Base-by-base conservation (phyloP, 2,113 vertebrate species). In the Hystrix cristata region DNA sequence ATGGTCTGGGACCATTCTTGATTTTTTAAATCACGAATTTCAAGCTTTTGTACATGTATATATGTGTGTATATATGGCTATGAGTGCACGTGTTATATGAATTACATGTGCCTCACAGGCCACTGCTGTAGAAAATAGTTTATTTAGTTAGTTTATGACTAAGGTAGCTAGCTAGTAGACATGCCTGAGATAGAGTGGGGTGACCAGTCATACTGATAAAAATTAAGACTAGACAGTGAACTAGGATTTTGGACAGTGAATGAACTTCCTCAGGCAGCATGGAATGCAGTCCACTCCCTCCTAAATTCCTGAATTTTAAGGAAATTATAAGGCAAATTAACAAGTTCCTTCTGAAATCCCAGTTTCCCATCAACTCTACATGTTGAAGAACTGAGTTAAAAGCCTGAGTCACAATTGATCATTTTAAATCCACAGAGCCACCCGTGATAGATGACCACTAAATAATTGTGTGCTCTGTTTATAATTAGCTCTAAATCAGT, bases 11-110 rank as follows among this genome's bases (percentile, higher is more conserved):
- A 19, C 15, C n/a, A 72, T 62, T 94, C 16, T 64, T 72, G 76
- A 51, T 53, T 81, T 85, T 78, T 62, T 51, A 72, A 65, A 95
- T 43, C 62, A 43, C 31, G 71, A 62, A 96, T 76, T 69, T 57
- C 43, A 69, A 81, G 57, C 27, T 48, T 48, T 27, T 69, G n/a
- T 81, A 21, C 1, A 0, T 53, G 67, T 71, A 23, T 25, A 3
- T 21, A 5, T 81, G 4, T 72, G 23, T 48, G 25, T 85, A 38
- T 29, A 19, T 79, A 13, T 64, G 55, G 7, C 9, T 64, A 13
- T 51, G 43, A 38, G 1, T 43, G 11, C 64, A 43, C 38, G 23
- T 0, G 5, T 19, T 25, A 6, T 29, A 11, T 71, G 53, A 53
- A 62, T 92, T 78, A 90, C 90, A 76, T 62, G 80, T 14, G 46